Percentiles rank a stretch among this genome's conserved stretches.
These are phyloP conservation scores for Trogon melanurus DNA, from an alignment of 2,113 vertebrate species.

Conservation along the genomic window DNA sequence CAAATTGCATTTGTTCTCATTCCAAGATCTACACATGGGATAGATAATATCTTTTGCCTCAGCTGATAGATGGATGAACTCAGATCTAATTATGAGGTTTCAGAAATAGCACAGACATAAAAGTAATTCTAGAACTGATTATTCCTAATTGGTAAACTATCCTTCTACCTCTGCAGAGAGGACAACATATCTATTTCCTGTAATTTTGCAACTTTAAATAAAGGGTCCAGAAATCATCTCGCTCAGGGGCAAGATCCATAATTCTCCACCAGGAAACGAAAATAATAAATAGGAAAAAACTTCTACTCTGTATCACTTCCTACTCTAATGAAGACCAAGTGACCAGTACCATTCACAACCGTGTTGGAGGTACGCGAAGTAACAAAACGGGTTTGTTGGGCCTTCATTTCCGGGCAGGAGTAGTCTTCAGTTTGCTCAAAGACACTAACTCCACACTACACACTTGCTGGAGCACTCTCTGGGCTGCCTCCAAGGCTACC, in stretches of 20 bases:
- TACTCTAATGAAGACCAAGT: not conserved
- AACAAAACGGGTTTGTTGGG: not conserved
- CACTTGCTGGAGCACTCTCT: not conserved
- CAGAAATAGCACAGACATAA: conserved; percentile 64
- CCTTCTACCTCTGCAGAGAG: conserved; percentile 45
- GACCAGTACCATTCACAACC: not conserved
- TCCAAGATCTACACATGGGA: not conserved
- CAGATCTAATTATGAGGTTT: conserved; percentile 63
- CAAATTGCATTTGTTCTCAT: conserved; percentile 3
- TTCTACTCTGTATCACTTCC: not conserved
- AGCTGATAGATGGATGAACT: conserved; percentile 44
- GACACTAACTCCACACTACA: not conserved
- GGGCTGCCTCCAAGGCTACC: not conserved
- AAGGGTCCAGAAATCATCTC: conserved; percentile 30
- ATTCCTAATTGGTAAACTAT: conserved; percentile 71
- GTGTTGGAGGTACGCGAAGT: not conserved
- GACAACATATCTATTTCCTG: conserved; percentile 57
- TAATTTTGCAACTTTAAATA: conserved; percentile 59
- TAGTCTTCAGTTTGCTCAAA: not conserved
- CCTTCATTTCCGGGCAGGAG: not conserved
- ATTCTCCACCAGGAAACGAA: not conserved
- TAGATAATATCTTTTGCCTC: conserved; percentile 52
- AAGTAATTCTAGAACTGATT: conserved; percentile 56
- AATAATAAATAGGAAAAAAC: not conserved
- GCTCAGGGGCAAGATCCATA: conserved; percentile 43